Percentiles rank a stretch among this genome's conserved stretches.
Evolutionary conservation across 2,888 invertebrate species (phyloP).

Genomic region (Patella ulyssiponensis): DNA sequence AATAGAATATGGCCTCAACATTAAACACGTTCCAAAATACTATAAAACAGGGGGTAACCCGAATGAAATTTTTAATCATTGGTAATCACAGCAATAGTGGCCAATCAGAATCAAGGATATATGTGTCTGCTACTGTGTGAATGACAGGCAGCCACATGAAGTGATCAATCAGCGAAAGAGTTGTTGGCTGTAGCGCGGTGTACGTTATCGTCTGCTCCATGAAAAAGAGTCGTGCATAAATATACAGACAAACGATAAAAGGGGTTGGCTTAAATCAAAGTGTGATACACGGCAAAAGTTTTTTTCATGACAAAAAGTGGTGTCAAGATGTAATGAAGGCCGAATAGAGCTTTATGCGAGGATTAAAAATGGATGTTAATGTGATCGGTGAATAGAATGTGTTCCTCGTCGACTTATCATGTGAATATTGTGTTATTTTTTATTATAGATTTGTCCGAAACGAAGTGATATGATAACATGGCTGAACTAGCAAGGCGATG

Average conservation of each 20-base stretch:
- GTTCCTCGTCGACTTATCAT: too few relatives aligned
- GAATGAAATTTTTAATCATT: conserved; percentile 12
- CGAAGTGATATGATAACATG: conserved; percentile 22
- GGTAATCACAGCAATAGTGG: conserved; percentile 7
- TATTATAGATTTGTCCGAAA: conserved; percentile 14
- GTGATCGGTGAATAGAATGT: too few relatives aligned
- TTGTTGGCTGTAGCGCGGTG: conserved; percentile 9
- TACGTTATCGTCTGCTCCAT: conserved; percentile 8
- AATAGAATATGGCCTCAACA: conserved; percentile 1
- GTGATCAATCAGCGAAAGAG: conserved; percentile 11
- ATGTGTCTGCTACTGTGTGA: conserved; percentile 12
- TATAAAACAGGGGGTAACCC: background rate
- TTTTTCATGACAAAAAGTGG: too few relatives aligned
- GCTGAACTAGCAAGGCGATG: conserved; percentile 18
- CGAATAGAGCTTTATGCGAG: too few relatives aligned
- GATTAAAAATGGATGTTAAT: too few relatives aligned
- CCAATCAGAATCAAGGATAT: conserved; percentile 5
- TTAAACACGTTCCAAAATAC: background rate
- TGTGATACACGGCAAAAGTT: too few relatives aligned
- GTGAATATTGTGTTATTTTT: background rate
- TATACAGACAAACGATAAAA: too few relatives aligned
- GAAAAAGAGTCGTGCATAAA: too few relatives aligned
- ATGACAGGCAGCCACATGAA: conserved; percentile 9
- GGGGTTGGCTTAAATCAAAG: too few relatives aligned
- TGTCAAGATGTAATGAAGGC: too few relatives aligned